Conservation (phyloP, 1,140 invertebrate genomes). For the Cyrtorhinus lividipennis region DNA sequence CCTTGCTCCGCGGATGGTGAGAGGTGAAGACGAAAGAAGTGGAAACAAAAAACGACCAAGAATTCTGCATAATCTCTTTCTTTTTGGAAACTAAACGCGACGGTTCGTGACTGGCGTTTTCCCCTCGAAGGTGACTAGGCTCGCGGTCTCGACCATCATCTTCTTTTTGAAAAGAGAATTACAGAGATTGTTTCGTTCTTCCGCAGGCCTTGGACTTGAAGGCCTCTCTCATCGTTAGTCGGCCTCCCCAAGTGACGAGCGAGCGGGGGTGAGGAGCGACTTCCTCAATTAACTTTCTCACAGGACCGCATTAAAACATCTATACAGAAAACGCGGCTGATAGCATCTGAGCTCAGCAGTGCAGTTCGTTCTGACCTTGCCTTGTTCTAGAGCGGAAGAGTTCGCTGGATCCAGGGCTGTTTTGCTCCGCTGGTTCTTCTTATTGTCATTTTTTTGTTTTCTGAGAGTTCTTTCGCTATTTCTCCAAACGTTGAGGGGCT, state of each 20-base stretch:
- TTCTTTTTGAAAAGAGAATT: slow-evolving; percentile 7
- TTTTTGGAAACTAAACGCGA: background rate
- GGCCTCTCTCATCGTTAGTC: slow-evolving; percentile 8
- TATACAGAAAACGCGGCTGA: background rate
- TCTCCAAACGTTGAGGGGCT: background rate
- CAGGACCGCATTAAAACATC: background rate
- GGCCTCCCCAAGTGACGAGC: background rate
- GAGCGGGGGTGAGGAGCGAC: background rate
- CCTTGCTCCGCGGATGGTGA: background rate
- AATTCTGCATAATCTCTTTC: slow-evolving; percentile 1
- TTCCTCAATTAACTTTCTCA: slow-evolving; percentile 10
- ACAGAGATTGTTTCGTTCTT: slow-evolving; percentile 8
- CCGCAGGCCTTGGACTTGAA: slow-evolving; percentile 7
- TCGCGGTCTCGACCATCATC: background rate
- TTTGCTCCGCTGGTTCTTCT: background rate
- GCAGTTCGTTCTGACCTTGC: slow-evolving; percentile 1
- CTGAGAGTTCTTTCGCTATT: too few species aligned
- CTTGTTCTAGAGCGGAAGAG: background rate
- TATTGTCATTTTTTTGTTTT: background rate
- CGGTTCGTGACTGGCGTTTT: slow-evolving; percentile 2
- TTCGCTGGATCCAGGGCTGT: background rate
- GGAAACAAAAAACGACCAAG: background rate
- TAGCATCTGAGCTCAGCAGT: slow-evolving; percentile 1
- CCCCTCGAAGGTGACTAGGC: background rate
- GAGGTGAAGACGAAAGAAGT: background rate